Base-by-base conservation (phyloP, 2,888 invertebrate genomes). In the Furcula furcula region DNA sequence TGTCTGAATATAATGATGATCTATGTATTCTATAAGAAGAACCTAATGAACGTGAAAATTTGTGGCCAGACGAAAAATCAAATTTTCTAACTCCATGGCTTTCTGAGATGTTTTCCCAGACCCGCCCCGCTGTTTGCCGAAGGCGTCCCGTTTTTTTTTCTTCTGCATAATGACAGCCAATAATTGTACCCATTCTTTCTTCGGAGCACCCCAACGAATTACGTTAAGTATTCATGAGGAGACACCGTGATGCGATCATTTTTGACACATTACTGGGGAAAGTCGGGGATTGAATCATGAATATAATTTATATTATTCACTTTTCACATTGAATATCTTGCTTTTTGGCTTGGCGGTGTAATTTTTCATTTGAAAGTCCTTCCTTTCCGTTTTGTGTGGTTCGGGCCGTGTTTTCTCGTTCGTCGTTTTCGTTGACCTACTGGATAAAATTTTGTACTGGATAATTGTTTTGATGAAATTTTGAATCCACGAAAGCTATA, bases 121-220 rank as follows among this genome's bases (percentile, higher is more conserved):
- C 35, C 51, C 53, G 48, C 52, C 48, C 48, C 20, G 16, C 42
- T 65, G 65, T 65, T 65, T 62, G 50, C 40, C 12, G 34, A 51
- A 36, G 40, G 46, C 40, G 26, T 27, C 30, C 22, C 38, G 5
- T 37, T 51, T 59, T 60, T 63, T 66, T 51, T 59, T 60, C 62
- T 66, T 61, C 53, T 57, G 58, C 60, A 64, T 65, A 67, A 67
- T 58, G 65, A 51, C 44, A 29, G 33, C 40, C 55, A 55, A 62
- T 64, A 56, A 65, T 61, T 62, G 62, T 60, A 53, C 46, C 45
- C 37, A 47, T 47, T 56, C 36, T 27, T 31, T 49, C 31, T 42
- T 37, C 37, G 40, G 31, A 35, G 16, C 28, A 29, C 31, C 41
- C 45, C 29, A 23, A 43, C 23, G 48, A 59, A 56, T 63, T 57